phyloP scores from a whole-genome alignment of 2,888 invertebrate genomes.

The Apamea monoglypha region DNA sequence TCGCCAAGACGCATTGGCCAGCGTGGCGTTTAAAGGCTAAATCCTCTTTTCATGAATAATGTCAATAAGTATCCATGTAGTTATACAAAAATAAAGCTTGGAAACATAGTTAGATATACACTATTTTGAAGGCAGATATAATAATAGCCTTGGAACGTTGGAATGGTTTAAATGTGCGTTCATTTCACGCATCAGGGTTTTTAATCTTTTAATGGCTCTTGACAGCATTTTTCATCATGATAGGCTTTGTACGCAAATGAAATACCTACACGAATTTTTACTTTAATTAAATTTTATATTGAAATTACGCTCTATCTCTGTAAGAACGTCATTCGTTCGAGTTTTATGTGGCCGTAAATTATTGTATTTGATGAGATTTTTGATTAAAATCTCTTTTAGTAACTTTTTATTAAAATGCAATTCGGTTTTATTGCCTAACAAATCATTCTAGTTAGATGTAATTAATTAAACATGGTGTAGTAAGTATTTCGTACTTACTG shows the following conservation, averaged over 20 bases:
- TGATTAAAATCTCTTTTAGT: conserved; percentile 20
- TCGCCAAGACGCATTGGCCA: not conserved
- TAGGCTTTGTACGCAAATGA: conserved; percentile 33
- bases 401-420: conserved; percentile 24
- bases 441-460: not conserved
- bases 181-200: conserved; percentile 52
- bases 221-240: conserved; percentile 48
- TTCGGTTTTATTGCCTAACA: conserved; percentile 24
- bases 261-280: conserved; percentile 44
- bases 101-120: not conserved
- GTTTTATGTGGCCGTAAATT: conserved; percentile 47
- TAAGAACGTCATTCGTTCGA: conserved; percentile 22
- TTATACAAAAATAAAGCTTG: not conserved
- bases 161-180: conserved; percentile 42
- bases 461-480: not conserved
- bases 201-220: conserved; percentile 50
- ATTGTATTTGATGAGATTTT: conserved; percentile 49
- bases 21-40: not conserved
- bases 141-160: conserved; percentile 20
- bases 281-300: conserved; percentile 54
- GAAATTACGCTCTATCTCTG: conserved; percentile 32
- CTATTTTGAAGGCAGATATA: conserved; percentile 8
- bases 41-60: too few relatives aligned
- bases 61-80: not conserved
- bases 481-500: not conserved